These are phyloP conservation scores for Xiphorhynchus erythropygius DNA, from an alignment of 2,797 vertebrate species.

Conservation along the genomic window DNA sequence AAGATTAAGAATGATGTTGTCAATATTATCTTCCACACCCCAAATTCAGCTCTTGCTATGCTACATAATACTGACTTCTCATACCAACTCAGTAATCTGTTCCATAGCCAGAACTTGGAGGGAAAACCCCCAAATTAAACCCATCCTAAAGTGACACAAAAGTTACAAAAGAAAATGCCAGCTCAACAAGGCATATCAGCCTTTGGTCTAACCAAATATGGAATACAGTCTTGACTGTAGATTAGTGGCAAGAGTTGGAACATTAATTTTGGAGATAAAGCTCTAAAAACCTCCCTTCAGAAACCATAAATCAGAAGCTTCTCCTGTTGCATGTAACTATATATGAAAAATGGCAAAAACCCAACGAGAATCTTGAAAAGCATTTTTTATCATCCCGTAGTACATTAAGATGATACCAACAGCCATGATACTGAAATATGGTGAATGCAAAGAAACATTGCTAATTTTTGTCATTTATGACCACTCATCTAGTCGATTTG, in stretches of 20 bases:
- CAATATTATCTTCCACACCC: background rate
- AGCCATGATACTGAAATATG: background rate
- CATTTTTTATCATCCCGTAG: no score
- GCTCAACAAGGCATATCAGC: background rate
- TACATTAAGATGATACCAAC: background rate
- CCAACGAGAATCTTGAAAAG: background rate
- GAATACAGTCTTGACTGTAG: background rate
- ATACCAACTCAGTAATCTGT: background rate
- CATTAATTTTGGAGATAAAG: background rate
- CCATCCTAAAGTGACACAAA: background rate
- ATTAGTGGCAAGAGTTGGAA: background rate
- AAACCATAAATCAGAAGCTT: background rate
- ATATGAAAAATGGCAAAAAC: background rate
- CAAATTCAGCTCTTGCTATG: background rate
- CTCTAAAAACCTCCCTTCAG: background rate
- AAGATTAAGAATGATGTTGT: background rate
- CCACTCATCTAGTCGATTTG: background rate
- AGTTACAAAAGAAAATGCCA: background rate
- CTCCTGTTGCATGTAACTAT: rapidly evolving
- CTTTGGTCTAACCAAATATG: background rate
- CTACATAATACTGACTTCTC: background rate
- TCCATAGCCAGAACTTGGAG: background rate
- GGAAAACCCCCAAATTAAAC: background rate
- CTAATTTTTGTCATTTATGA: background rate
- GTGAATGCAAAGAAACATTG: background rate